A percentile compares a stretch with the other conserved stretches of the same genome.
Evolutionary conservation across 2,113 vertebrate genomes (phyloP).

Genomic region (Gadus macrocephalus): DNA sequence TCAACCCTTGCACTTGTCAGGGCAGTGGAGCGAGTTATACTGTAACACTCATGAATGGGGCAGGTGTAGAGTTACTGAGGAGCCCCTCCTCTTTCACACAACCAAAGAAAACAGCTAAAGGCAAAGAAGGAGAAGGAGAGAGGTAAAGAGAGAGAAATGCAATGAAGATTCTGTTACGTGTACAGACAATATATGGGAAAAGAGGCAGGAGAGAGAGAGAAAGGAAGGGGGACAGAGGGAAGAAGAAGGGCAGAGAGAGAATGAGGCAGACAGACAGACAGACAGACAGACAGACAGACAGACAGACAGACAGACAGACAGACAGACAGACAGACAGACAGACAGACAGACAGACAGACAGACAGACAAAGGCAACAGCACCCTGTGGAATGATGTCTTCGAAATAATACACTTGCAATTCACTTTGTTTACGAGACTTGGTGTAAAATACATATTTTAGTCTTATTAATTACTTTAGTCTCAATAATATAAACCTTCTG

Average conservation of each 20-base stretch:
- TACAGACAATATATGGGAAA: neutral
- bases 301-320: no score
- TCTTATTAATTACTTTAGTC: no score
- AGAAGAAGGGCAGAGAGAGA: conserved; percentile 5
- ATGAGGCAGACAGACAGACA: no score
- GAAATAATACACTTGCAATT: conserved; percentile 18
- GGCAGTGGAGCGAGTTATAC: conserved; percentile 78
- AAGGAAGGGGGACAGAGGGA: conserved; percentile 9
- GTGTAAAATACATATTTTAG: no score
- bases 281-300: no score
- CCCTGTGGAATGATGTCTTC: no score
- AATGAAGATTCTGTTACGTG: no score
- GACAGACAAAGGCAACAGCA: no score
- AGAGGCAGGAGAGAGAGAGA: conserved; percentile 20
- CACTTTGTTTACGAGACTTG: no score
- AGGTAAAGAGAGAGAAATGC: conserved; percentile 28
- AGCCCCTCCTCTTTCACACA: conserved; percentile 70
- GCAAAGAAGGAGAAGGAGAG: conserved; percentile 40
- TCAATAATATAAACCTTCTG: no score
- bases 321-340: no score
- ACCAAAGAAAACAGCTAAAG: conserved; percentile 43
- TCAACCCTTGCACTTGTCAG: conserved; percentile 68
- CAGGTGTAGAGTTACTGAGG: conserved; percentile 87
- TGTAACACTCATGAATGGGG: conserved; percentile 73
- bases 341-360: no score